Conservation (phyloP, 2,113 vertebrate genomes). For the Xenopus borealis region DNA sequence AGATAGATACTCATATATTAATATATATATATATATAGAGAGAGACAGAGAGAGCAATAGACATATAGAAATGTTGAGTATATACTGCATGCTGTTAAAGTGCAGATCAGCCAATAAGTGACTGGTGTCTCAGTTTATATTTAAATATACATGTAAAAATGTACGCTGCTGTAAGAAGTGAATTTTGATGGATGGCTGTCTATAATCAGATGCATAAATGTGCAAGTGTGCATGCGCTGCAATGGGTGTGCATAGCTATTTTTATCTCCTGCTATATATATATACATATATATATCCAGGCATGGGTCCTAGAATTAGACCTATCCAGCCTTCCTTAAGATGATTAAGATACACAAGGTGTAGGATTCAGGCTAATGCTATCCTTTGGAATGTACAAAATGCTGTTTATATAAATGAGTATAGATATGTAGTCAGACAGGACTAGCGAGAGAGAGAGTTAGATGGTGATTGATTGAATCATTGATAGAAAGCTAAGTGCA, state of each 20-base stretch:
- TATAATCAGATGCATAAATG: neutral
- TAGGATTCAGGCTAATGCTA: neutral
- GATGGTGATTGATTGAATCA: neutral
- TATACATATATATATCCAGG: neutral
- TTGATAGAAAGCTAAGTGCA: too few relatives aligned
- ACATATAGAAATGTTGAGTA: too few relatives aligned
- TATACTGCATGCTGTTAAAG: too few relatives aligned
- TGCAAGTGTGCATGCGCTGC: neutral
- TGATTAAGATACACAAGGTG: neutral
- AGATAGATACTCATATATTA: neutral
- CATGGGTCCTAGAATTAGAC: constrained; percentile 2
- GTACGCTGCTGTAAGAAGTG: neutral
- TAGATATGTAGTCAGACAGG: neutral
- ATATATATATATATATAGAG: neutral
- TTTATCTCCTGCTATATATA: neutral
- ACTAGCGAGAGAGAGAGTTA: too few relatives aligned
- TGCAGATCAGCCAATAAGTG: too few relatives aligned
- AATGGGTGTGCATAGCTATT: neutral
- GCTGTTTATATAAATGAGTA: neutral
- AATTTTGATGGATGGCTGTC: neutral
- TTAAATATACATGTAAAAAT: neutral
- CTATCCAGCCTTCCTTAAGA: neutral
- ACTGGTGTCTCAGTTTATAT: too few relatives aligned
- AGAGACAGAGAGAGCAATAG: too few relatives aligned
- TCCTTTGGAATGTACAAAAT: too few relatives aligned